Percentiles rank a stretch among this genome's conserved stretches.
Evolutionary conservation across 2,797 vertebrate species (phyloP).

Genomic region (Naso thynnoides): DNA sequence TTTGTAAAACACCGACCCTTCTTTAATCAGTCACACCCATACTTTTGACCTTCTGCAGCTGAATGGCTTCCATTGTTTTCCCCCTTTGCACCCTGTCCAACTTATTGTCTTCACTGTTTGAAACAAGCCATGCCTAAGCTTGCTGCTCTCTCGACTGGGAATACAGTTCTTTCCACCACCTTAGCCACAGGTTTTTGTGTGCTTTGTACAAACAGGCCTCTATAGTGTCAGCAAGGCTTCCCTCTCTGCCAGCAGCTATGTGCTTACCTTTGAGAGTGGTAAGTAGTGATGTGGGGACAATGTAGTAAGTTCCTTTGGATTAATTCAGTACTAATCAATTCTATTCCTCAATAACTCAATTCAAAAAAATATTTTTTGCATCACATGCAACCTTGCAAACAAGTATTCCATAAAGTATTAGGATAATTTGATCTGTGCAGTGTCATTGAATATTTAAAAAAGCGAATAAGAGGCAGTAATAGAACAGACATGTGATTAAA

Average conservation of each 20-base stretch:
- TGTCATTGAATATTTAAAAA: no score
- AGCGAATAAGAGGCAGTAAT: no score
- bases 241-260: conserved; percentile 54
- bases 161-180: conserved; percentile 59
- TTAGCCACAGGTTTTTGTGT: conserved; percentile 69
- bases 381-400: no score
- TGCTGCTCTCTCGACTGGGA: conserved; percentile 63
- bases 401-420: no score
- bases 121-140: conserved; percentile 75
- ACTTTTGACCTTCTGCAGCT: conserved; percentile 77
- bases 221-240: conserved; percentile 64
- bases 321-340: background rate
- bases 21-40: conserved; percentile 85
- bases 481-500: no score
- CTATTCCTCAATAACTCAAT: background rate
- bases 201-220: conserved; percentile 70
- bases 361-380: no score
- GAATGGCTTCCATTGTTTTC: conserved; percentile 77
- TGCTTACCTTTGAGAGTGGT: conserved; percentile 38
- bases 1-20: conserved; percentile 72
- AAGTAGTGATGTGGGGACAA: conserved; percentile 44
- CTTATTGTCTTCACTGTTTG: conserved; percentile 77
- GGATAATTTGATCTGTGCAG: no score
- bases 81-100: conserved; percentile 59
- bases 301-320: no score